Evolutionary conservation across 1,140 invertebrate species (phyloP).

Genomic region (Nephila pilipes): DNA sequence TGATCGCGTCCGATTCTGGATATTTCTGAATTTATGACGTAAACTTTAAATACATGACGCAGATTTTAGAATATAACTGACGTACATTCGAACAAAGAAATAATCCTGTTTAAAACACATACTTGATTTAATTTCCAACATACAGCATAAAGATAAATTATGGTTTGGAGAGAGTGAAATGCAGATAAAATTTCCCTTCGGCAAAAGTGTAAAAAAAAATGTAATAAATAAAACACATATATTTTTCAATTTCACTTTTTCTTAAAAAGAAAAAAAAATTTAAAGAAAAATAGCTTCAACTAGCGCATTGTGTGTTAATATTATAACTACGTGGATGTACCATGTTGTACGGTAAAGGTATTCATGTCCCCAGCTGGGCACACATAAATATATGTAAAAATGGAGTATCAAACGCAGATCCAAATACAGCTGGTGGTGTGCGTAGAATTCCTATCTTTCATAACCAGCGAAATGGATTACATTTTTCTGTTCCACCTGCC

Average conservation of each 20-base stretch:
- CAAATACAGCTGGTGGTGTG: background rate
- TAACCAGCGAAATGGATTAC: background rate
- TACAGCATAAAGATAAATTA: no score
- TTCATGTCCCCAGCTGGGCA: background rate
- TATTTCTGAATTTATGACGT: no score
- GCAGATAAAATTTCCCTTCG: no score
- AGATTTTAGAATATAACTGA: no score
- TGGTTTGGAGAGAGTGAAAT: no score
- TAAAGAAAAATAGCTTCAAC: background rate
- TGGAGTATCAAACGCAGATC: background rate
- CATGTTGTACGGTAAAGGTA: background rate
- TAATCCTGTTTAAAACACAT: no score
- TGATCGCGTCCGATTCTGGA: no score
- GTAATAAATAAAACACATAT: background rate
- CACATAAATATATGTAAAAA: slow-evolving; percentile 13
- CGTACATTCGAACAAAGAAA: no score
- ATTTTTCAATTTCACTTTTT: background rate
- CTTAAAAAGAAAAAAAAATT: background rate
- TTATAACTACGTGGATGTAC: background rate
- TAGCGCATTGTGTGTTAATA: background rate
- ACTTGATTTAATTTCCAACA: no score
- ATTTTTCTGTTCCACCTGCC: background rate
- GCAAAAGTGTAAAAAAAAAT: background rate
- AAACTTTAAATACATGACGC: no score
- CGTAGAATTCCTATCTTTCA: background rate